Conservation (phyloP, 1,140 invertebrate genomes). For the Mylabris phalerata region DNA sequence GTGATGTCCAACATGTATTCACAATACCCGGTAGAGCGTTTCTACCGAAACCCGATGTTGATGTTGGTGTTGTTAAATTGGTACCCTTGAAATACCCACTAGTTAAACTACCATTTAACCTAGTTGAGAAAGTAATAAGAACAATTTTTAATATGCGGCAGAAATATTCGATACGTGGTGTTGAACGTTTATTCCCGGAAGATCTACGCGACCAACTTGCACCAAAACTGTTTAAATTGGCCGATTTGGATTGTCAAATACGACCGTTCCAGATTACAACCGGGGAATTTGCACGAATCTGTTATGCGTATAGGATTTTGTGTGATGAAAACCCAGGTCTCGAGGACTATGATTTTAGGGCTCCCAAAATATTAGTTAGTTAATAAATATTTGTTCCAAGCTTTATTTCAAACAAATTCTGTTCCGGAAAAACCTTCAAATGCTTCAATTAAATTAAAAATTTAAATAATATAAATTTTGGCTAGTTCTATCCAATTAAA, state of each 20-base stretch:
- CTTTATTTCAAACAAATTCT: too few species aligned
- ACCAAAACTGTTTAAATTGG: slow-evolving; percentile 58
- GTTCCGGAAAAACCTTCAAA: too few species aligned
- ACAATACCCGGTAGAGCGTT: slow-evolving; percentile 85
- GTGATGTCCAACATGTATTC: slow-evolving; percentile 75
- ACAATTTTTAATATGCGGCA: slow-evolving; percentile 82
- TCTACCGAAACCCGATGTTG: slow-evolving; percentile 90
- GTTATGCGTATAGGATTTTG: slow-evolving; percentile 68
- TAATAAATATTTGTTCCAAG: neutral
- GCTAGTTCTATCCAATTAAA: neutral
- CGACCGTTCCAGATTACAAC: slow-evolving; percentile 67
- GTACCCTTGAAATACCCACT: slow-evolving; percentile 69
- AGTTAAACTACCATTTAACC: slow-evolving; percentile 71
- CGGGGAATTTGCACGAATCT: slow-evolving; percentile 71
- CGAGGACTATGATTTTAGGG: slow-evolving; percentile 60
- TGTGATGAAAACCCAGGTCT: slow-evolving; percentile 64
- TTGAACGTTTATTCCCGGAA: slow-evolving; percentile 71
- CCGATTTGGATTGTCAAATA: slow-evolving; percentile 63
- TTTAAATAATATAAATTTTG: too few species aligned
- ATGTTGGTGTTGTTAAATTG: slow-evolving; percentile 90
- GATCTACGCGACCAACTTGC: slow-evolving; percentile 57
- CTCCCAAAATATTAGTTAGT: slow-evolving; percentile 41
- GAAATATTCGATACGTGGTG: slow-evolving; percentile 69
- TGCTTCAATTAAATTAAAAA: too few species aligned
- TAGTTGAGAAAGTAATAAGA: slow-evolving; percentile 86